Evolutionary conservation across 53 echinoderm and acorn worm genomes (phyloP).

Genomic region (Temnopleurus reevesii): DNA sequence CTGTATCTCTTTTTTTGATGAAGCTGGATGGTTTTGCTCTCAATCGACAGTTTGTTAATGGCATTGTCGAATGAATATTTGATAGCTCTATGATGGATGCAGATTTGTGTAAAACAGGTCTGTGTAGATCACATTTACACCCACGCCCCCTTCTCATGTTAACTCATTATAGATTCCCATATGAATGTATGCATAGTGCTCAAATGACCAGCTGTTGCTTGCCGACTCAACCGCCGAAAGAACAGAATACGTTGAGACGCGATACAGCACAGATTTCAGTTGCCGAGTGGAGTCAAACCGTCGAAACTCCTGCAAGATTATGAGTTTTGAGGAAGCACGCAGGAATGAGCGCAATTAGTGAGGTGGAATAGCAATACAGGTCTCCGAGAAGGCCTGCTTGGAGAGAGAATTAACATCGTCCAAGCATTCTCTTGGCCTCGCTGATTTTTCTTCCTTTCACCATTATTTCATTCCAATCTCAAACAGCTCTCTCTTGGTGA

Average conservation of each 20-base stretch:
- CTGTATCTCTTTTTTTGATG: background rate
- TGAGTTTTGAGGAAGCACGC: conserved; percentile 10
- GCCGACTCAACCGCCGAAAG: background rate
- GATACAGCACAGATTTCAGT: background rate
- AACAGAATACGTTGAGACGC: background rate
- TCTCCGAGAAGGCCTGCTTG: background rate
- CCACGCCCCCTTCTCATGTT: background rate
- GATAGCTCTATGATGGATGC: background rate
- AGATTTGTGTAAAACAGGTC: background rate
- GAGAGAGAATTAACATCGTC: background rate
- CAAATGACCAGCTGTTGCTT: conserved; percentile 35
- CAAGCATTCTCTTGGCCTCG: too few relatives aligned
- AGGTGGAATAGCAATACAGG: background rate
- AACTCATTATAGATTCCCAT: conserved; percentile 9
- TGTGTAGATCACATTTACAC: background rate
- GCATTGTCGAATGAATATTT: background rate
- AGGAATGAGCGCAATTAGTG: background rate
- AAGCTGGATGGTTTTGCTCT: background rate
- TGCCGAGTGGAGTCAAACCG: background rate
- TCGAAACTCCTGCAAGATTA: background rate
- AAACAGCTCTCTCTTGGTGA: background rate
- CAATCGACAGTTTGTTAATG: too few relatives aligned
- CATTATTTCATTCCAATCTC: background rate
- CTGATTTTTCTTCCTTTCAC: background rate
- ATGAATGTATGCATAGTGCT: background rate